Evolutionary conservation across 2,113 vertebrate genomes (phyloP).

Genomic region (Cavia porcellus): DNA sequence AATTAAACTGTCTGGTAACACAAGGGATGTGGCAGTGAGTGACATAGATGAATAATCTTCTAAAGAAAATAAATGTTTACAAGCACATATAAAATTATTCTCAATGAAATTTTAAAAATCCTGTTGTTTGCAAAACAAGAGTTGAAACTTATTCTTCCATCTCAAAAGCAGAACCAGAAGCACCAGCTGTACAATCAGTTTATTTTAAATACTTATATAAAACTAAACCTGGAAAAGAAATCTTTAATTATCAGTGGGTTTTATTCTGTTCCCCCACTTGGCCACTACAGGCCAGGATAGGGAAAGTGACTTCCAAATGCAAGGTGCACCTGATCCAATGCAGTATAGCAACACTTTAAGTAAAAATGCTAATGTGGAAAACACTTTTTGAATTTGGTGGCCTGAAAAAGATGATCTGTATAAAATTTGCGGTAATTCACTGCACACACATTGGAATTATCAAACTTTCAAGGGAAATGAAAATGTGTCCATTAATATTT

Average conservation of each 20-base stretch:
- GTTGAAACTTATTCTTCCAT: background rate
- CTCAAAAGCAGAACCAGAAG: background rate
- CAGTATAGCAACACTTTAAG: background rate
- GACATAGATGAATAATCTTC: too few relatives aligned
- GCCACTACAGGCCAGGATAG: background rate
- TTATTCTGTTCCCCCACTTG: background rate
- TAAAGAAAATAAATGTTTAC: background rate
- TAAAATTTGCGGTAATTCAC: background rate
- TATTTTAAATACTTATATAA: background rate
- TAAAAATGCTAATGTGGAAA: background rate
- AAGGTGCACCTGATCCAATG: background rate
- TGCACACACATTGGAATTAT: background rate
- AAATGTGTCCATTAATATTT: background rate
- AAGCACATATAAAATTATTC: background rate
- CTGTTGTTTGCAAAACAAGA: background rate
- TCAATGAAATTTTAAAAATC: background rate
- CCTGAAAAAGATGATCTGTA: background rate
- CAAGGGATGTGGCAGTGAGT: fast-evolving
- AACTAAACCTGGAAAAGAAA: background rate
- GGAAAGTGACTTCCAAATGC: background rate
- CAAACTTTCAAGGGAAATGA: background rate
- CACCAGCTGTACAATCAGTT: background rate
- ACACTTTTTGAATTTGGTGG: background rate
- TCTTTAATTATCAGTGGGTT: background rate
- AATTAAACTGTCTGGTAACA: background rate